A percentile compares a stretch with the other conserved stretches of the same genome.
phyloP scores from a whole-genome alignment of 2,113 vertebrate species.

The Papio anubis region DNA sequence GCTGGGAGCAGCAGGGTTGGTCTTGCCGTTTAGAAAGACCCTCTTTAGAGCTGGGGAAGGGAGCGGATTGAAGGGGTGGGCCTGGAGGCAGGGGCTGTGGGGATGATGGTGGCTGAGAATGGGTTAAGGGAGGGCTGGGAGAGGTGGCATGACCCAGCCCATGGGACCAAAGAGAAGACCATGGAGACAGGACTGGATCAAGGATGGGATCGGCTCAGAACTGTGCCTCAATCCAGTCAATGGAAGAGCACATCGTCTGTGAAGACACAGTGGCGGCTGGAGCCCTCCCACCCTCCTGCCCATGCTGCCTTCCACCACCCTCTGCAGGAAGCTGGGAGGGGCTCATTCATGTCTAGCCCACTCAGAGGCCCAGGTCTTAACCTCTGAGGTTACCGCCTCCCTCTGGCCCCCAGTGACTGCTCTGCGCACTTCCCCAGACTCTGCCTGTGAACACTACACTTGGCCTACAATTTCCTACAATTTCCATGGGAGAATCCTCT shows the following conservation, averaged over 20 bases:
- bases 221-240: not conserved
- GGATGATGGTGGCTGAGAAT: not conserved
- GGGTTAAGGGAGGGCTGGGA: not conserved
- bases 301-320: not conserved
- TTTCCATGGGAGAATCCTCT: not conserved
- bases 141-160: not conserved
- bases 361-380: not conserved
- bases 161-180: not conserved
- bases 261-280: not conserved
- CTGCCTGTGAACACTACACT: not conserved
- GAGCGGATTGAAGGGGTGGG: not conserved
- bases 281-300: not conserved
- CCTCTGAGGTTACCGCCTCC: not conserved
- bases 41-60: not conserved
- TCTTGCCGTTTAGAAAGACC: not conserved
- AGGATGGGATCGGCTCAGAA: fast-evolving
- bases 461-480: too few relatives aligned
- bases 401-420: not conserved
- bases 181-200: not conserved
- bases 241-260: not conserved
- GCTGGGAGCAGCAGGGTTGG: not conserved
- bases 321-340: not conserved
- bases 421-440: not conserved
- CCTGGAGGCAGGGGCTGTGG: not conserved
- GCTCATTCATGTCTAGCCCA: not conserved